phyloP scores from a whole-genome alignment of 2,113 vertebrate species.

The Donacobius atricapilla region DNA sequence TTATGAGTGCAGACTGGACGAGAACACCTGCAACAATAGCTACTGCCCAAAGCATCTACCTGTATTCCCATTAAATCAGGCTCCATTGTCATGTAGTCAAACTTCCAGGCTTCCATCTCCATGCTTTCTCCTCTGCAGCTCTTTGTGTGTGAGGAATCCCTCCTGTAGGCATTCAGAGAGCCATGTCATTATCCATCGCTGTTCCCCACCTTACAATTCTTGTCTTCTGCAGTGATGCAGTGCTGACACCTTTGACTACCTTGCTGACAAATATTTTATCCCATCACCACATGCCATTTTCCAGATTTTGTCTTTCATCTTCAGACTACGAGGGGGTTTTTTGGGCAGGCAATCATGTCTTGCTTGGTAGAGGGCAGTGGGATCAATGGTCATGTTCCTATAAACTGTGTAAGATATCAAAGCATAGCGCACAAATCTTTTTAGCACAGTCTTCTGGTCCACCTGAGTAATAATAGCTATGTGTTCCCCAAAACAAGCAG shows the following conservation, averaged over 20 bases:
- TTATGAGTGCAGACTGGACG: not conserved
- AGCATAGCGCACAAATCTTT: not conserved
- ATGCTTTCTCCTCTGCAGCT: not conserved
- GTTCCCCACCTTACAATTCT: not conserved
- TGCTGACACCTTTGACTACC: not conserved
- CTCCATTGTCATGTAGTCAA: not conserved
- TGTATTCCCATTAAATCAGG: not conserved
- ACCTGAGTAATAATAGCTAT: not conserved
- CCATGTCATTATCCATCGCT: not conserved
- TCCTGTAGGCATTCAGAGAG: not conserved
- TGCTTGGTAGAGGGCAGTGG: not conserved
- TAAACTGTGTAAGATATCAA: not conserved
- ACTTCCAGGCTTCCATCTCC: not conserved
- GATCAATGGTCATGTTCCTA: not conserved
- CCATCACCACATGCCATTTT: not conserved
- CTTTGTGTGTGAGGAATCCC: accelerated
- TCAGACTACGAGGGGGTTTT: not conserved
- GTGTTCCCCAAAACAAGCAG: not conserved
- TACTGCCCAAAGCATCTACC: not conserved
- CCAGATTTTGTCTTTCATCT: not conserved
- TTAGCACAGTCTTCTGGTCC: not conserved
- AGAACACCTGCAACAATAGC: not conserved
- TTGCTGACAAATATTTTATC: not conserved
- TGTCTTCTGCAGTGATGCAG: not conserved
- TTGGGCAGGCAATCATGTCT: not conserved